Conservation (phyloP, 2,888 invertebrate species). For the Idaea dimidiata region DNA sequence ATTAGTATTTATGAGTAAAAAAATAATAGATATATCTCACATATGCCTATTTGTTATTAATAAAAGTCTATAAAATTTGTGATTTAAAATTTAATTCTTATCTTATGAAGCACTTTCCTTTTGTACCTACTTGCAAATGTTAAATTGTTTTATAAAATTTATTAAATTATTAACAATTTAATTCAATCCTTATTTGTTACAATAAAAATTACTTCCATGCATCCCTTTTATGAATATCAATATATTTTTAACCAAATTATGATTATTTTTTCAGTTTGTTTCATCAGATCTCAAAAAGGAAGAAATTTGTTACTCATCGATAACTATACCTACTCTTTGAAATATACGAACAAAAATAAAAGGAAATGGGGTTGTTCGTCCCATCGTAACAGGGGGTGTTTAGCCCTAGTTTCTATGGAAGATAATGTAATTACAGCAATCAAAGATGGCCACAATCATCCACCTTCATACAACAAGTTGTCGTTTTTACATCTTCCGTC, state of each 20-base stretch:
- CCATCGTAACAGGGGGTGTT: background rate
- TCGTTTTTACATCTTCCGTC: background rate
- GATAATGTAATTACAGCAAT: background rate
- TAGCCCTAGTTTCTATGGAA: slow-evolving; percentile 2
- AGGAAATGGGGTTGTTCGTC: background rate
- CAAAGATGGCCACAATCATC: background rate
- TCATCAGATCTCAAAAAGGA: background rate
- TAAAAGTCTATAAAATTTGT: too few relatives aligned
- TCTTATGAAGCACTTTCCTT: too few relatives aligned
- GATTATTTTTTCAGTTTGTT: background rate
- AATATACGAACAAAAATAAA: background rate
- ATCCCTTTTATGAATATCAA: too few relatives aligned
- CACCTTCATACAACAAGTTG: background rate
- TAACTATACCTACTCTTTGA: slow-evolving; percentile 14
- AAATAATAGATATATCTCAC: too few relatives aligned
- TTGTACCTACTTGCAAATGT: too few relatives aligned
- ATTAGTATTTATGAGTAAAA: too few relatives aligned
- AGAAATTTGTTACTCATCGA: slow-evolving; percentile 7
- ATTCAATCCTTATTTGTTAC: too few relatives aligned
- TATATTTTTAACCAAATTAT: background rate
- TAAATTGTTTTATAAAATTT: too few relatives aligned
- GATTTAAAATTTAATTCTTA: too few relatives aligned
- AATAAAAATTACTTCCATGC: too few relatives aligned
- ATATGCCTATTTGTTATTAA: too few relatives aligned
- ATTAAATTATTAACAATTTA: too few relatives aligned